Base-by-base conservation (phyloP, 1,140 invertebrate genomes). In the Zophobas morio region DNA sequence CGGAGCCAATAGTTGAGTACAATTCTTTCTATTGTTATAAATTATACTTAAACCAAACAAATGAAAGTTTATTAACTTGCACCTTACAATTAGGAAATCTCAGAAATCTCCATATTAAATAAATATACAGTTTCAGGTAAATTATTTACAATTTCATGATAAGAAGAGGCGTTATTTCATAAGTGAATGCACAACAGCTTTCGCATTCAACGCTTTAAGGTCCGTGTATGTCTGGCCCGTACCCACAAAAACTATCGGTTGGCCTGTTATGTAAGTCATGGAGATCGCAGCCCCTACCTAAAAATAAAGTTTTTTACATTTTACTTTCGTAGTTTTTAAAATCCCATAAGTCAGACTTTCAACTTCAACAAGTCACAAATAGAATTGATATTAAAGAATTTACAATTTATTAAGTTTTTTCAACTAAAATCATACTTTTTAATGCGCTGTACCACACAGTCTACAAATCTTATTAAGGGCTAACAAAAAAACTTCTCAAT, bases 221-320 rank as follows among this genome's bases (percentile, higher is more conserved):
- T 99, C 99, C 0, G 96, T 96, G 86, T 99, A 99, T 0, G 98
- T 99, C 89, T 99, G 99, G 2, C 99, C 99, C 53, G 98, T 99
- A 32, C 99, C 99, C 35, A 99, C 98, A 88, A 99, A 99, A 35
- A 99, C 96, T 79, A 99, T 99, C 0, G 99, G 99, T 87, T 99
- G 98, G 3, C 99, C 99, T 40, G 99, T 99, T 74, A 99, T 99
- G 85, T 99, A 99, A 0, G 98, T 99, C 99, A 99, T 99, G 4
- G 98, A 99, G 82, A 99, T 98, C 53, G 99, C 98, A 70, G 99
- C 98, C 34, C 99, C 99, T 60, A 99, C 98, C 94, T 96, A 81
- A 51, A 89, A 76, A 80, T 79, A 74, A 56, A 39, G 57, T 66
- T 51, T 63, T 66, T 66, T 66, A 60, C 35, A n/a, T 60, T 60